phyloP scores from a whole-genome alignment of 1,140 invertebrate species.

The Drosophila sechellia region DNA sequence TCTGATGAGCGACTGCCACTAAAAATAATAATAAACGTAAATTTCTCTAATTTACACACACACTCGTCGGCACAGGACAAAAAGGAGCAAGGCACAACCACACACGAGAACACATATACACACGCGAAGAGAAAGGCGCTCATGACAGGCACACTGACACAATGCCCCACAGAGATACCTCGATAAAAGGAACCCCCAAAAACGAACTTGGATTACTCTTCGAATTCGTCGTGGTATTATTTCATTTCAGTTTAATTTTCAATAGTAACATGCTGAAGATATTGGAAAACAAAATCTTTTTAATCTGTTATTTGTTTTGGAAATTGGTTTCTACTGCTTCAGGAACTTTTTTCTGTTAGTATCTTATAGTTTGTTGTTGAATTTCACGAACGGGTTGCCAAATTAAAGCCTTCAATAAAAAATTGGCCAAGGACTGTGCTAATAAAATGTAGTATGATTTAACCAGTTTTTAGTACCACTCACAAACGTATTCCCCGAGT shows the following conservation, averaged over 20 bases:
- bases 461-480: constrained; percentile 6
- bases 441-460: constrained; percentile 4
- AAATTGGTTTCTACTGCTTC: too few species aligned
- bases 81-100: constrained; percentile 10
- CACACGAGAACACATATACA: constrained; percentile 20
- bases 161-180: constrained; percentile 6
- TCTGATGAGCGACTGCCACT: constrained; percentile 72
- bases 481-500: constrained; percentile 42
- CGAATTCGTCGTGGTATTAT: too few species aligned
- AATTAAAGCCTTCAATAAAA: neutral
- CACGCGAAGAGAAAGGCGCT: neutral
- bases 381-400: too few species aligned
- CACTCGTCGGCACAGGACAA: constrained; percentile 16
- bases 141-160: constrained; percentile 23
- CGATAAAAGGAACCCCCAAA: neutral
- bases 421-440: constrained; percentile 10
- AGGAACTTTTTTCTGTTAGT: neutral
- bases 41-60: constrained; percentile 75
- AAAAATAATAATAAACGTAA: constrained; percentile 83
- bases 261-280: too few species aligned
- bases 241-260: neutral
- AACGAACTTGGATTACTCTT: constrained; percentile 34
- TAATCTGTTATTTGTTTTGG: too few species aligned
- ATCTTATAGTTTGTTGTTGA: too few species aligned
- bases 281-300: too few species aligned